Conservation (phyloP, 2,888 invertebrate genomes). For the Dexiosoma caninum region DNA sequence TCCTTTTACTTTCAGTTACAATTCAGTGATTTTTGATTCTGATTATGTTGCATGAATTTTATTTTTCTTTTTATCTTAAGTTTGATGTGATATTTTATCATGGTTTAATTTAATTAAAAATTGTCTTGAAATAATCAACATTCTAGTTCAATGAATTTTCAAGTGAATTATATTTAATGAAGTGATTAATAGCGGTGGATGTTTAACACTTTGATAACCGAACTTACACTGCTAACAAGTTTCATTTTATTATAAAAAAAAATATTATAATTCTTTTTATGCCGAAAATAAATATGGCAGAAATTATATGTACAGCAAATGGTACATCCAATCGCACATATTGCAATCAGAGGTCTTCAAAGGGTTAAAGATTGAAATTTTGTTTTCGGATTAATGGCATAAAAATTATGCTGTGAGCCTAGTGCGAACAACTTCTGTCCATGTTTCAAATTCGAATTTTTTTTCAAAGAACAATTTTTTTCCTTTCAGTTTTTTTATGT, state of each 20-base stretch:
- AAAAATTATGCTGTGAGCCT: conserved; percentile 11
- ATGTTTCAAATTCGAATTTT: conserved; percentile 41
- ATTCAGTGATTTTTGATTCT: conserved; percentile 43
- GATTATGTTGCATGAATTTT: background rate
- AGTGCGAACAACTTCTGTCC: background rate
- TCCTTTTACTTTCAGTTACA: conserved; percentile 42
- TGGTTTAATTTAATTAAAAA: conserved; percentile 18
- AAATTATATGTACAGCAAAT: too few species aligned
- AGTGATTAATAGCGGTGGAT: conserved; percentile 11
- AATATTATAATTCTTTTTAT: background rate
- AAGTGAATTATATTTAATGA: conserved; percentile 31
- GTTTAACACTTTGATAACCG: background rate
- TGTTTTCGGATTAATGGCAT: background rate
- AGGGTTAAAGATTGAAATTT: background rate
- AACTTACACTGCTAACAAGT: background rate
- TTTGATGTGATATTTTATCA: conserved; percentile 10
- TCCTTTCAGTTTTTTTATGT: too few species aligned
- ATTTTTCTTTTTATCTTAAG: background rate
- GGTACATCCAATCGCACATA: too few species aligned
- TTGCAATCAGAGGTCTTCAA: background rate
- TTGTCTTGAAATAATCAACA: conserved; percentile 4
- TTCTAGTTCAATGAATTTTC: conserved; percentile 52
- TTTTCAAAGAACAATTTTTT: background rate
- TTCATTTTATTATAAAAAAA: background rate
- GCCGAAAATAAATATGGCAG: too few species aligned